These are phyloP conservation scores for Phallusia fumigata DNA, from an alignment of 23 tunicate species.

Conservation along the genomic window DNA sequence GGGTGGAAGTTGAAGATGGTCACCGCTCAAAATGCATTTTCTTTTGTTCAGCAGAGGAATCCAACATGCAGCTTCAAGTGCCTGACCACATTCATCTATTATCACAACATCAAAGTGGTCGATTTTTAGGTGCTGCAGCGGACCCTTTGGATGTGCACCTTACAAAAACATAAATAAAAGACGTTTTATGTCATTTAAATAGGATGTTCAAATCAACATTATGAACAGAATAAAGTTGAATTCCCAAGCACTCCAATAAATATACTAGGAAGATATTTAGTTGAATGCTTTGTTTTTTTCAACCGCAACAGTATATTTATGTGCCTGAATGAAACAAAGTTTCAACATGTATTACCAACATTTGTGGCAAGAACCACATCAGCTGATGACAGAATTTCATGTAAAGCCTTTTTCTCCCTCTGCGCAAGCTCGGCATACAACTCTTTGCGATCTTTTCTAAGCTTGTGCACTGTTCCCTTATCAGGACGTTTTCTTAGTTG, in stretches of 20 bases:
- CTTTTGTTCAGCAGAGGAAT: conserved; percentile 55
- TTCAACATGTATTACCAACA: conserved; percentile 31
- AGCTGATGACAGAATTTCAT: conserved; percentile 68
- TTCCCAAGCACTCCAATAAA: too few species aligned
- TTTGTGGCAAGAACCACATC: conserved; percentile 92
- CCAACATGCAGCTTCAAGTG: conserved; percentile 94
- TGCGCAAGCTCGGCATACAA: conserved; percentile 61
- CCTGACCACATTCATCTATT: conserved; percentile 96
- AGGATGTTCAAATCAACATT: too few species aligned
- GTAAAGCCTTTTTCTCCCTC: conserved; percentile 60
- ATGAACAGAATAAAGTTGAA: too few species aligned
- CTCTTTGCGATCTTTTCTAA: conserved; percentile 55
- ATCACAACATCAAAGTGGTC: conserved; percentile 83
- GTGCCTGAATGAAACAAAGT: too few species aligned
- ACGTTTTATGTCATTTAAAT: too few species aligned
- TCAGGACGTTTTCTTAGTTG: conserved; percentile 18
- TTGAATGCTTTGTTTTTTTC: too few species aligned
- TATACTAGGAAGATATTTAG: too few species aligned
- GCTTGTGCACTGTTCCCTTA: conserved; percentile 5
- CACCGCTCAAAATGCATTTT: conserved; percentile 91
- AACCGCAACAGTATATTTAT: too few species aligned
- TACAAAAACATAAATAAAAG: background rate
- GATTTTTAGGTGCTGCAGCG: conserved; percentile 39
- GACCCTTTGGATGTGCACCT: conserved; percentile 80
- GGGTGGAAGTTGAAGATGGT: conserved; percentile 94